Percentiles rank a stretch among this genome's conserved stretches.
Conservation (phyloP, 2,888 invertebrate species). For the Clivina fossor region DNA sequence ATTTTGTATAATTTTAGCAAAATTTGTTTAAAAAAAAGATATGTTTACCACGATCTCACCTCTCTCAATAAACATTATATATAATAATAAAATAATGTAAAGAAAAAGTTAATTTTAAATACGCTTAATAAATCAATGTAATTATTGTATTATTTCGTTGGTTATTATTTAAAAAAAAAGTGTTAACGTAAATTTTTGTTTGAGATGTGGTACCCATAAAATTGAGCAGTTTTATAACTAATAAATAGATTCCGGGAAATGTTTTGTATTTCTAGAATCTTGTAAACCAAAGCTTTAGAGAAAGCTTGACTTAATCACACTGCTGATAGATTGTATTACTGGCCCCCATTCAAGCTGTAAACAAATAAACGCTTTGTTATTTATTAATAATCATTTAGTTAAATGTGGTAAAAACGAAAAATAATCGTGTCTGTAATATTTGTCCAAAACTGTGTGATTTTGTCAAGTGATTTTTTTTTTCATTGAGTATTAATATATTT, state of each 20-base stretch:
- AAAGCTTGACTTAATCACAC: slow-evolving; percentile 16
- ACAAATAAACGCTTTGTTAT: slow-evolving; percentile 24
- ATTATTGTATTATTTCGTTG: slow-evolving; percentile 33
- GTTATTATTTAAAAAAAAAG: slow-evolving; percentile 33
- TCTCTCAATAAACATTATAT: slow-evolving; percentile 22
- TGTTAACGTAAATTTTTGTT: slow-evolving; percentile 16
- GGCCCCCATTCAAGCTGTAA: slow-evolving; percentile 6
- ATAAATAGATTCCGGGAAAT: slow-evolving; percentile 21
- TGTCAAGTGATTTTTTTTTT: slow-evolving; percentile 37
- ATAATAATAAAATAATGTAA: background rate
- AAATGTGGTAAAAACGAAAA: background rate
- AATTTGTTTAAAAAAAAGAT: slow-evolving; percentile 42
- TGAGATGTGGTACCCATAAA: slow-evolving; percentile 27
- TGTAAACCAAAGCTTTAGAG: slow-evolving; percentile 32
- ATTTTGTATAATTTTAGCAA: slow-evolving; percentile 49
- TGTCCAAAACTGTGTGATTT: slow-evolving; percentile 28
- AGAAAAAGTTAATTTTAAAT: slow-evolving; percentile 25
- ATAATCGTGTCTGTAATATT: background rate
- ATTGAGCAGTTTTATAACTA: slow-evolving; percentile 24
- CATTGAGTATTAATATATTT: slow-evolving; percentile 51
- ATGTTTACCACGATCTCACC: slow-evolving; percentile 38
- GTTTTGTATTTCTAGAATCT: slow-evolving; percentile 23
- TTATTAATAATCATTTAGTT: slow-evolving; percentile 14
- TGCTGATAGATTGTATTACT: slow-evolving; percentile 14
- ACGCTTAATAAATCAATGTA: slow-evolving; percentile 24